phyloP scores from a whole-genome alignment of 2,113 vertebrate species.

The Rousettus leschenaultii region DNA sequence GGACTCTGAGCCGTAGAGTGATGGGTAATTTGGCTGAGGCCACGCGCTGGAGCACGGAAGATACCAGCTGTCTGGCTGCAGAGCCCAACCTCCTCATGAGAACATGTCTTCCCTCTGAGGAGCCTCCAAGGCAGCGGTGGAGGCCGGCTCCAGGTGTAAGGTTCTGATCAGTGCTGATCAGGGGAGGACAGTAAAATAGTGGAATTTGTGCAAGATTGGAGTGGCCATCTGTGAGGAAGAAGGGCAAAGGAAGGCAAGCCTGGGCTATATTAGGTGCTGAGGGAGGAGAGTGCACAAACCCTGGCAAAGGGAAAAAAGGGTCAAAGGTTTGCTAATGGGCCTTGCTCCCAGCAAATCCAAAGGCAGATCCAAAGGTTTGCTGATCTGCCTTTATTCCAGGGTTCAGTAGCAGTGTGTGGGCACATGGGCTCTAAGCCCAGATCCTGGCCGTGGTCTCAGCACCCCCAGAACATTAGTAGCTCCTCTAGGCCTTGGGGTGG shows the following conservation, averaged over 20 bases:
- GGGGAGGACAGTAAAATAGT: background rate
- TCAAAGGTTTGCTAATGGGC: background rate
- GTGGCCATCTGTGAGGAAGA: background rate
- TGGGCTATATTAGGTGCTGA: background rate
- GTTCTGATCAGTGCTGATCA: background rate
- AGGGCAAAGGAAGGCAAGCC: background rate
- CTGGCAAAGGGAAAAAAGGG: background rate
- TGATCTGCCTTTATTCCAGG: background rate
- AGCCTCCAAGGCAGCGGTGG: background rate
- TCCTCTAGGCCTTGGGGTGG: no score
- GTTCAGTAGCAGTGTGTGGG: background rate
- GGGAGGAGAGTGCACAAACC: background rate
- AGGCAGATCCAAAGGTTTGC: background rate
- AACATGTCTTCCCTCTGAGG: no score
- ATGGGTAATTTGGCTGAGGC: background rate
- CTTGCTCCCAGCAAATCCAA: no score
- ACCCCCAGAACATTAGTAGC: background rate
- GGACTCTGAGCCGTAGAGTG: background rate
- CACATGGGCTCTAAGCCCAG: background rate
- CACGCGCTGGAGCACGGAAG: background rate
- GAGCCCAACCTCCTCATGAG: background rate
- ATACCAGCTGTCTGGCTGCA: background rate
- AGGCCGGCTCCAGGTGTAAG: background rate
- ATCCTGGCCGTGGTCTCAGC: no score
- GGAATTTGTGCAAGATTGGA: background rate